These are phyloP conservation scores for Bombylius major DNA, from an alignment of 2,888 invertebrate species.

Conservation along the genomic window DNA sequence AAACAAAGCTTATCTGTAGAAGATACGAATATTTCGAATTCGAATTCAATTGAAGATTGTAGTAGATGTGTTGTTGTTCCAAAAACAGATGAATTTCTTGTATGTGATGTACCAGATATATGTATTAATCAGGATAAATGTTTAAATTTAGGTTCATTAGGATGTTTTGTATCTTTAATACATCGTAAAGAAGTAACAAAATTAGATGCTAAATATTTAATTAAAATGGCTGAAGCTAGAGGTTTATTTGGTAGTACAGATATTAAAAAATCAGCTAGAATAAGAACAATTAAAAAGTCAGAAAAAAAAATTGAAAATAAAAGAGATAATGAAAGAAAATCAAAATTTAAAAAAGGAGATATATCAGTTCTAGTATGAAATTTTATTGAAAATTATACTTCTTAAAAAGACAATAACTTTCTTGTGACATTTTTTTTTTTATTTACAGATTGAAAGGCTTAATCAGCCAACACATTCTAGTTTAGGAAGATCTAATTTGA, in stretches of 20 bases:
- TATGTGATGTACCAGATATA: conserved; percentile 45
- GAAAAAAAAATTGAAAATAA: conserved; percentile 22
- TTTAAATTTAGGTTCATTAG: conserved; percentile 36
- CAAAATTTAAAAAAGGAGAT: conserved; percentile 12
- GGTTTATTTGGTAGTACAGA: conserved; percentile 55
- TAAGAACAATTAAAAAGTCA: conserved; percentile 27
- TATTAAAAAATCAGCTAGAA: conserved; percentile 32
- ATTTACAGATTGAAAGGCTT: conserved; percentile 19
- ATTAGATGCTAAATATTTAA: conserved; percentile 71
- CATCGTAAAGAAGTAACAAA: conserved; percentile 53
- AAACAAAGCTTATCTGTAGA: not conserved
- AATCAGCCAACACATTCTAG: conserved; percentile 28
- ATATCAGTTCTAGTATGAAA: conserved; percentile 14
- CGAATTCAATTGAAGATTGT: not conserved
- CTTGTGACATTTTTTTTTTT: not conserved
- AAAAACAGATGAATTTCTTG: conserved; percentile 45
- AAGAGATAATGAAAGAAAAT: not conserved
- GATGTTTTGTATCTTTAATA: conserved; percentile 48
- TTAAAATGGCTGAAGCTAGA: conserved; percentile 66
- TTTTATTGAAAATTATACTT: not conserved
- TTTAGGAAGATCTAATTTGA: conserved; percentile 25
- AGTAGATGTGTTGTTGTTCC: conserved; percentile 12
- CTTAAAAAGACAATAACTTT: no score
- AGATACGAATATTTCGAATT: not conserved
- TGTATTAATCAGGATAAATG: conserved; percentile 42